These are phyloP conservation scores for Cataglyphis cursor DNA, from an alignment of 2,888 invertebrate genomes.

Conservation along the genomic window DNA sequence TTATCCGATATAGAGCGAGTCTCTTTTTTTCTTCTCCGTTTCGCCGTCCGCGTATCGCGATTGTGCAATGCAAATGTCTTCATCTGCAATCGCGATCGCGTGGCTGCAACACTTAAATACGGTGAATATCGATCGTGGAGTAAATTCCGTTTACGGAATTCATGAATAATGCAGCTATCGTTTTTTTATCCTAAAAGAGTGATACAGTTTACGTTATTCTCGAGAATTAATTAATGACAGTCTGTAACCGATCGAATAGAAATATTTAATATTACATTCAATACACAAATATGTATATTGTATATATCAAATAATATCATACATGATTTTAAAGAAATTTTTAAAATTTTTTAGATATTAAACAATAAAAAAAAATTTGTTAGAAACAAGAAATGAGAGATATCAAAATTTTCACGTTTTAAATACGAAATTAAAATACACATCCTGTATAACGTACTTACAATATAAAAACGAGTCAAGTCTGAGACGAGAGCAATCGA, in stretches of 20 bases:
- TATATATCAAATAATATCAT: background rate
- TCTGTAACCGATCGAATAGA: background rate
- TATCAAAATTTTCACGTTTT: background rate
- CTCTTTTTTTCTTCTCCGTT: slow-evolving; percentile 8
- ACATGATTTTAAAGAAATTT: background rate
- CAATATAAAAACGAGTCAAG: background rate
- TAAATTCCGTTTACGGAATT: slow-evolving; percentile 40
- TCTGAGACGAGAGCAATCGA: slow-evolving; percentile 14
- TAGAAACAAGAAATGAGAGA: background rate
- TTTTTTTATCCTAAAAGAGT: slow-evolving; percentile 10
- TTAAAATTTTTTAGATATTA: background rate
- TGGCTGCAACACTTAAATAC: slow-evolving; percentile 35
- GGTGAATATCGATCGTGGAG: slow-evolving; percentile 43
- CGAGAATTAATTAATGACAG: slow-evolving; percentile 22
- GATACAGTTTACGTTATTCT: background rate
- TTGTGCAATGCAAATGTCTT: slow-evolving; percentile 52
- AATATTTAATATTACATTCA: background rate
- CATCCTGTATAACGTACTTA: background rate
- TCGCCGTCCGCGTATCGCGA: background rate
- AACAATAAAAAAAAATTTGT: background rate
- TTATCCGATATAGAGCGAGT: slow-evolving; percentile 38
- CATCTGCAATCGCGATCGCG: slow-evolving; percentile 36
- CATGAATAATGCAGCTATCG: slow-evolving; percentile 33
- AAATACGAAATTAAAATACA: background rate
- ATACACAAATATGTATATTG: background rate